Percentiles rank a stretch among this genome's conserved stretches.
Evolutionary conservation across 2,797 vertebrate genomes (phyloP).

Genomic region (Sebastiscus tertius): DNA sequence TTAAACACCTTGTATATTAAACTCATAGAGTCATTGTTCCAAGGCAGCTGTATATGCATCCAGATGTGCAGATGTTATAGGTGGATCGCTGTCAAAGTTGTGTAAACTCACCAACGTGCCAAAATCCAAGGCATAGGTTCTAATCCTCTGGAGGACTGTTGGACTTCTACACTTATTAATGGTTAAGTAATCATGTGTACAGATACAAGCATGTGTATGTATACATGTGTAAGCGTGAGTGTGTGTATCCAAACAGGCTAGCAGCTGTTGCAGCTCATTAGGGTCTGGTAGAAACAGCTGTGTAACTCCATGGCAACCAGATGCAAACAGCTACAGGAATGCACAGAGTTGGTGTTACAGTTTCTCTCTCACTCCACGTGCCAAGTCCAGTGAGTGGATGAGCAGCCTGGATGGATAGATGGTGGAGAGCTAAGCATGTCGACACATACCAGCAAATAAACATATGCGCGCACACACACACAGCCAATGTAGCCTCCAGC

Average conservation of each 20-base stretch:
- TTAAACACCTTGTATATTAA: not conserved
- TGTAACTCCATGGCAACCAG: conserved; percentile 70
- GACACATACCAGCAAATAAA: conserved; percentile 42
- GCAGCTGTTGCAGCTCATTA: conserved; percentile 74
- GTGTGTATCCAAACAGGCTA: conserved; percentile 9
- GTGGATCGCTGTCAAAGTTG: not conserved
- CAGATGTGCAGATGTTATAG: conserved; percentile 48
- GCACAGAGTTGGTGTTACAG: conserved; percentile 35
- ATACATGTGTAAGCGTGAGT: not conserved
- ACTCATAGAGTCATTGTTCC: conserved; percentile 5
- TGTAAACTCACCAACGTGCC: not conserved
- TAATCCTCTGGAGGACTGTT: not conserved
- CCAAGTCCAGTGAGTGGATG: conserved; percentile 26
- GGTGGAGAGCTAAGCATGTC: conserved; percentile 33
- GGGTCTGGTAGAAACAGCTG: conserved; percentile 72
- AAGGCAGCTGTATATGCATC: conserved; percentile 18
- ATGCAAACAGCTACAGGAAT: conserved; percentile 68
- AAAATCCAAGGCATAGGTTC: not conserved
- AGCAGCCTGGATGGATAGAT: conserved; percentile 25
- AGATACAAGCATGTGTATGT: not conserved
- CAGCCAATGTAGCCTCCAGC: conserved; percentile 15
- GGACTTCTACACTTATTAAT: not conserved
- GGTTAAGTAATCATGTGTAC: conserved; percentile 7
- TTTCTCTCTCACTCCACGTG: conserved; percentile 4
- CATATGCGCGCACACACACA: conserved; percentile 9